phyloP scores from a whole-genome alignment of 2,113 vertebrate species.

The Callorhinus ursinus region DNA sequence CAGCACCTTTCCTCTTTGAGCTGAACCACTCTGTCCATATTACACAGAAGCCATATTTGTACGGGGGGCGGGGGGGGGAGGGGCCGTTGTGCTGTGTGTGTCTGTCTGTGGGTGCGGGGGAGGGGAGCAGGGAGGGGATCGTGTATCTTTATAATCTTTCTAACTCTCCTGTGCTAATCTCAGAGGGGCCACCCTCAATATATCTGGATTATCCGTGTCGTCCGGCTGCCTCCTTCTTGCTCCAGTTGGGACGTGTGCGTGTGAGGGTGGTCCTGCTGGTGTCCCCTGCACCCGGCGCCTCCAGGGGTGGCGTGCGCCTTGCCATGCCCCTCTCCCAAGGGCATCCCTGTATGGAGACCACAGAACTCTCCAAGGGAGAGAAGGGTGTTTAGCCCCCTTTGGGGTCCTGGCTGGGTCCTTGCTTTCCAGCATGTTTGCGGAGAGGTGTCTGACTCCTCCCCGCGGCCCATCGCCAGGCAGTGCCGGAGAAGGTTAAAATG shows the following conservation, averaged over 20 bases:
- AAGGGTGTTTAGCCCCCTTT: not conserved
- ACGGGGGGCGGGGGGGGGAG: constrained; percentile 51
- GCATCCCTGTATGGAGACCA: not conserved
- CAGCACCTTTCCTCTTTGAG: constrained; percentile 73
- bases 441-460: not conserved
- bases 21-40: constrained; percentile 81
- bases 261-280: not conserved
- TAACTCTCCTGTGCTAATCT: constrained; percentile 83
- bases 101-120: constrained; percentile 66
- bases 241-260: not conserved
- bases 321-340: not conserved
- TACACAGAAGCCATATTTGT: constrained; percentile 84
- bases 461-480: not conserved
- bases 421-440: not conserved
- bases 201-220: constrained; percentile 80
- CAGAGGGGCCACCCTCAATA: constrained; percentile 81
- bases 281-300: not conserved
- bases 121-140: constrained; percentile 67
- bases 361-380: not conserved
- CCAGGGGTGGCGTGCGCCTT: not conserved
- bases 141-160: constrained; percentile 84
- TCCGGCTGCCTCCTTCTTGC: constrained; percentile 71
- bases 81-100: constrained; percentile 77
- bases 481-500: not conserved
- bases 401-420: not conserved